Base-by-base conservation (phyloP, 2,797 vertebrate species). In the Chrysocyon brachyurus region DNA sequence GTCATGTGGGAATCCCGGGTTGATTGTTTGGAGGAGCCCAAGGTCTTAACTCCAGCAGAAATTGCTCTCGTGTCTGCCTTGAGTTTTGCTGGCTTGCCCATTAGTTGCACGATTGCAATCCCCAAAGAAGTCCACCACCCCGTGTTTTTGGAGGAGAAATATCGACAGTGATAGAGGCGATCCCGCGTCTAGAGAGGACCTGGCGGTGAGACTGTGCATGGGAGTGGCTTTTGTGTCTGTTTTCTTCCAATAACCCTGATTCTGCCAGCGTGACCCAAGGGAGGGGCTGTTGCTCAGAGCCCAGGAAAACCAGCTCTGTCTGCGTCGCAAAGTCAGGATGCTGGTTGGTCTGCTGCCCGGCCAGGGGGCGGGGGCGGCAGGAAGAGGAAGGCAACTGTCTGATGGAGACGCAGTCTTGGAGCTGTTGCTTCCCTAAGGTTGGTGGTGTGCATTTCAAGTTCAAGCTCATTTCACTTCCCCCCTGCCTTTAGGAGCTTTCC, bases 121-220 rank as follows among this genome's bases (percentile, higher is more conserved):
- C 96, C 82, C 95, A 52, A 85, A 91, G 97, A 93, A 3, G 28
- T 28, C 85, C 61, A 16, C 78, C 6, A 83, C 92, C 93, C 54
- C 14, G 5, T n/a, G 77, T 64, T 64, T 56, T 46, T 63, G 33
- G 77, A 54, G 63, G 85, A 57, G 91, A 36, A 19, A 22, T 15
- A 12, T 5, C 10, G 91, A 10, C 68, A 26, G 64, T 0, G 0
- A 68, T 84, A 36, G 87, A 87, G 95, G 73, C 33, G 63, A 14
- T 52, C 90, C 54, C 3, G 26, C 31, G 0, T 57, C 72, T n/a
- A 63, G 92, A 75, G 40, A 54, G 73, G 64, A 14, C 10, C 1
- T 2, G 3, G 70, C 0, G 1, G 68, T 0, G 14, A 5, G 40
- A 1, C 2, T 5, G 14, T 5, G 3, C 0, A 8, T 5, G 36